Conservation (phyloP, 2,113 vertebrate species). For the Anthoscopus minutus region DNA sequence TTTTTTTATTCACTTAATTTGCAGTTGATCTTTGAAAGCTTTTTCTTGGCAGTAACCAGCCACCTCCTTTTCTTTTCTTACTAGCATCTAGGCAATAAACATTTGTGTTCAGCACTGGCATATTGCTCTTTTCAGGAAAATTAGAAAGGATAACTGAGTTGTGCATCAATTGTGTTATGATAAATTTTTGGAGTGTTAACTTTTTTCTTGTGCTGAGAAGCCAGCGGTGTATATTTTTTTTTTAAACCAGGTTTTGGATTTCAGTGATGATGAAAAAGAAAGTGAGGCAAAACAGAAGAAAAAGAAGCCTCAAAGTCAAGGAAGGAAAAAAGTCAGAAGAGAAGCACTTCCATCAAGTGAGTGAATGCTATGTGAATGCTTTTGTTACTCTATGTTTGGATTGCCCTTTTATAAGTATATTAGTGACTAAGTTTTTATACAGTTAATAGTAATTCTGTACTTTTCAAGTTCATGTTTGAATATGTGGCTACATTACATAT, state of each 20-base stretch:
- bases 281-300: conserved; percentile 82
- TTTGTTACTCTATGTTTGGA: background rate
- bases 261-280: conserved; percentile 93
- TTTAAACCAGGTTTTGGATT: conserved; percentile 82
- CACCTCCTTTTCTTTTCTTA: background rate
- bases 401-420: background rate
- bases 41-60: background rate
- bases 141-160: background rate
- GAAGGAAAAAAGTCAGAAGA: conserved; percentile 65
- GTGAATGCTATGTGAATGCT: background rate
- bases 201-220: background rate
- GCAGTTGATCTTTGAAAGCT: background rate
- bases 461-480: background rate
- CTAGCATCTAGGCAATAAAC: background rate
- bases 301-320: conserved; percentile 64
- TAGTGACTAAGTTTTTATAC: background rate
- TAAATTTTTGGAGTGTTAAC: background rate
- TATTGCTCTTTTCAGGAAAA: background rate
- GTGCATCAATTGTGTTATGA: background rate
- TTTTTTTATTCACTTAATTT: background rate
- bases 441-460: background rate
- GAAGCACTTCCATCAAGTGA: conserved; percentile 58
- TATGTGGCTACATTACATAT: background rate
- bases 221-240: background rate
- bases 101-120: background rate